A percentile compares a stretch with the other conserved stretches of the same genome.
Conservation (phyloP, 1,140 invertebrate genomes). For the Agraylea sexmaculata region DNA sequence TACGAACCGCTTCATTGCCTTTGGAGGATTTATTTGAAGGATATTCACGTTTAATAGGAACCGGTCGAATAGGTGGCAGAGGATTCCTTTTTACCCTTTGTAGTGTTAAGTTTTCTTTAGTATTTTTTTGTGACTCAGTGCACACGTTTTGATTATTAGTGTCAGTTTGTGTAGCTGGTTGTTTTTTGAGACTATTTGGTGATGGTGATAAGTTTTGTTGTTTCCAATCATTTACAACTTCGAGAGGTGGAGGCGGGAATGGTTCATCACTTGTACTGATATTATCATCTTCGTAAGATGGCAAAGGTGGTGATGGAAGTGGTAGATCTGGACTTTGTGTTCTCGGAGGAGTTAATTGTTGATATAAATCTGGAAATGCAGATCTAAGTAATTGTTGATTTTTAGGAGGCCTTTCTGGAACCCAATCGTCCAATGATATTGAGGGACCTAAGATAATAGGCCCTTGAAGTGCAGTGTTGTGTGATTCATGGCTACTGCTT, state of each 20-base stretch:
- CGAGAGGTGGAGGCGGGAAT: slow-evolving; percentile 53
- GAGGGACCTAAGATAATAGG: slow-evolving; percentile 51
- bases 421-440: slow-evolving; percentile 56
- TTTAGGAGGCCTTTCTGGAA: slow-evolving; percentile 57
- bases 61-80: slow-evolving; percentile 7
- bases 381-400: slow-evolving; percentile 55
- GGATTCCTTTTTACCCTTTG: slow-evolving; percentile 1
- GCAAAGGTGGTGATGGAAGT: slow-evolving; percentile 51
- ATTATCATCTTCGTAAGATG: slow-evolving; percentile 45
- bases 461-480: slow-evolving; percentile 27
- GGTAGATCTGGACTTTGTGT: slow-evolving; percentile 57
- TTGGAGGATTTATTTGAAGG: slow-evolving; percentile 7
- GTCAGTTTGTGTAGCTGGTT: slow-evolving; percentile 9
- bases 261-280: slow-evolving; percentile 54
- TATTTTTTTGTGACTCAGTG: background rate
- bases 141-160: background rate
- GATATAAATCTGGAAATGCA: slow-evolving; percentile 33
- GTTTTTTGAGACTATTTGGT: slow-evolving; percentile 10
- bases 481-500: slow-evolving; percentile 12
- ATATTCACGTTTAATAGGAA: slow-evolving; percentile 11
- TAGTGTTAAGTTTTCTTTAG: background rate
- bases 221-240: slow-evolving; percentile 14
- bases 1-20: slow-evolving; percentile 3
- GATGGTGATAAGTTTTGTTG: slow-evolving; percentile 4
- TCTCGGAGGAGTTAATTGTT: slow-evolving; percentile 40